phyloP scores from a whole-genome alignment of 2,113 vertebrate genomes.

The Grantiella picta region DNA sequence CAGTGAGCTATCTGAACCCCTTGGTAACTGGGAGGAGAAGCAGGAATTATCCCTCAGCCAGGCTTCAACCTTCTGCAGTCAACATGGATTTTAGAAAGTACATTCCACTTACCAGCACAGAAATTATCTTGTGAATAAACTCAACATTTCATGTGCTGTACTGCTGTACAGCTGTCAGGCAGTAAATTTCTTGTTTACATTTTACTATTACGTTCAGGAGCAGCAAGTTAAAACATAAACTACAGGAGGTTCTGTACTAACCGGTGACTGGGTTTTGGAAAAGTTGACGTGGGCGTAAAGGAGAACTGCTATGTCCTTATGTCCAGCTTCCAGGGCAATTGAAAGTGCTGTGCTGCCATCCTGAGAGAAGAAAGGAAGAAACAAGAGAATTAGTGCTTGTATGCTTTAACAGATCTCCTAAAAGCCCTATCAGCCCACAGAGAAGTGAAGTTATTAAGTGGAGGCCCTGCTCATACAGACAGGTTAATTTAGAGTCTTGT shows the following conservation, averaged over 20 bases:
- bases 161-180: neutral
- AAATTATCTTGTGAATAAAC: neutral
- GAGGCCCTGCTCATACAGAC: neutral
- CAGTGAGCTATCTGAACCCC: neutral
- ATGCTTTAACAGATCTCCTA: neutral
- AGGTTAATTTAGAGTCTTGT: constrained; percentile 1
- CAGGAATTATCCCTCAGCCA: neutral
- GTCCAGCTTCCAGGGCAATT: constrained; percentile 95
- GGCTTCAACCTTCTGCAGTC: neutral
- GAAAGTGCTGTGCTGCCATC: constrained; percentile 96
- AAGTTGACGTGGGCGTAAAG: constrained; percentile 97
- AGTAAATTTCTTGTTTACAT: neutral
- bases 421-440: neutral
- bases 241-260: constrained; percentile 60
- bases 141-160: neutral
- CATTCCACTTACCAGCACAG: neutral
- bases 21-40: neutral
- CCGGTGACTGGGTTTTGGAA: constrained; percentile 92
- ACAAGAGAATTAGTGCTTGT: neutral
- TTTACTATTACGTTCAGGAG: neutral
- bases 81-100: neutral
- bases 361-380: constrained; percentile 64
- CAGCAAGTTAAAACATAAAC: neutral
- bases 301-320: constrained; percentile 95
- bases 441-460: neutral